Evolutionary conservation across 2,888 invertebrate genomes (phyloP).

Genomic region (Lampropteryx suffumata): DNA sequence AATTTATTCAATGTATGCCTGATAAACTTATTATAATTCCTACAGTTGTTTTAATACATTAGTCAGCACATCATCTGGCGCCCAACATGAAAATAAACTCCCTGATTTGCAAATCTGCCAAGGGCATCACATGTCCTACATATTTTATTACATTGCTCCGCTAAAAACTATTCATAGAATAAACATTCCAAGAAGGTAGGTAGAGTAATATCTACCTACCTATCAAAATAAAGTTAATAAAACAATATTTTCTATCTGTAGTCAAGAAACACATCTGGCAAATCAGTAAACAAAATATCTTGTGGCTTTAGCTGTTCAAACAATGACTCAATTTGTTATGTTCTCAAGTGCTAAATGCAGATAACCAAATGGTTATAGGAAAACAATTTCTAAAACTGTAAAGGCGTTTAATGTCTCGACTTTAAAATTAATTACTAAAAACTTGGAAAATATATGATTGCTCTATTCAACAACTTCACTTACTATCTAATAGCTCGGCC

Average conservation of each 20-base stretch:
- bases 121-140: conserved; percentile 14
- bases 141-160: conserved; percentile 15
- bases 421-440: conserved; percentile 61
- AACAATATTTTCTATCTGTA: background rate
- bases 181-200: background rate
- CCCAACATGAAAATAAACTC: conserved; percentile 2
- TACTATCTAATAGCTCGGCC: conserved; percentile 62
- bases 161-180: conserved; percentile 12
- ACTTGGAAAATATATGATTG: conserved; percentile 67
- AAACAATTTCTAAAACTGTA: conserved; percentile 42
- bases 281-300: background rate
- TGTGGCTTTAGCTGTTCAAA: conserved; percentile 26
- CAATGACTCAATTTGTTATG: conserved; percentile 36
- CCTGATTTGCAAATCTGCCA: conserved; percentile 16
- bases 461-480: conserved; percentile 60
- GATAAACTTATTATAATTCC: conserved; percentile 24
- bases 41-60: conserved; percentile 24
- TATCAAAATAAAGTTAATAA: no score
- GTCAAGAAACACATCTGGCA: conserved; percentile 1
- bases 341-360: conserved; percentile 36
- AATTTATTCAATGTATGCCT: conserved; percentile 55
- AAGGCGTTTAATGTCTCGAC: conserved; percentile 63
- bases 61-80: background rate
- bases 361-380: conserved; percentile 17
- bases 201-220: no score